Evolutionary conservation across 2,797 vertebrate species (phyloP).

Genomic region (Channa striata): DNA sequence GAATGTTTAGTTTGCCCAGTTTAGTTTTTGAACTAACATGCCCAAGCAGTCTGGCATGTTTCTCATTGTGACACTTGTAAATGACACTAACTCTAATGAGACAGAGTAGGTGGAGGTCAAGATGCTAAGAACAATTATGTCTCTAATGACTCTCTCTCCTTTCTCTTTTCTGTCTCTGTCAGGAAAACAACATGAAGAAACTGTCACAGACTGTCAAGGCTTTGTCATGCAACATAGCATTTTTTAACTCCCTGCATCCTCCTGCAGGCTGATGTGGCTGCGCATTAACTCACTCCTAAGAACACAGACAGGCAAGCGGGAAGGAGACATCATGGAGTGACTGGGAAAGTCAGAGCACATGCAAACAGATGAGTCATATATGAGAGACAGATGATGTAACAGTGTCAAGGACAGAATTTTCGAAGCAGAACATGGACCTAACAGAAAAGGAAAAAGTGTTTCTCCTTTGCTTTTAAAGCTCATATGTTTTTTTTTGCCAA

Average conservation of each 20-base stretch:
- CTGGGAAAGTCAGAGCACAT: conserved; percentile 26
- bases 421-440: conserved; percentile 35
- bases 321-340: conserved; percentile 45
- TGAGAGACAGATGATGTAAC: conserved; percentile 57
- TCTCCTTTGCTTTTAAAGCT: conserved; percentile 26
- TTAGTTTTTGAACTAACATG: conserved; percentile 54
- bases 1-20: conserved; percentile 62
- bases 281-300: not conserved
- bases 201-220: conserved; percentile 12
- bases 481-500: conserved; percentile 30
- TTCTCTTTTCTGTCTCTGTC: conserved; percentile 31
- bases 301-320: conserved; percentile 41
- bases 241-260: conserved; percentile 40
- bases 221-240: conserved; percentile 24
- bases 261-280: conserved; percentile 25
- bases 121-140: not conserved
- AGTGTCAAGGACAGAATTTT: conserved; percentile 24
- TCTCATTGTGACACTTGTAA: conserved; percentile 36
- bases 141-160: conserved; percentile 24
- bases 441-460: conserved; percentile 26
- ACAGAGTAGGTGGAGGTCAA: not conserved
- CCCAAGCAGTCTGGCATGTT: conserved; percentile 28
- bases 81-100: conserved; percentile 8
- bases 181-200: conserved; percentile 47
- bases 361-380: conserved; percentile 65